A percentile compares a stretch with the other conserved stretches of the same genome.
Conservation (phyloP, 2,888 invertebrate genomes). For the Beris chalybata region DNA sequence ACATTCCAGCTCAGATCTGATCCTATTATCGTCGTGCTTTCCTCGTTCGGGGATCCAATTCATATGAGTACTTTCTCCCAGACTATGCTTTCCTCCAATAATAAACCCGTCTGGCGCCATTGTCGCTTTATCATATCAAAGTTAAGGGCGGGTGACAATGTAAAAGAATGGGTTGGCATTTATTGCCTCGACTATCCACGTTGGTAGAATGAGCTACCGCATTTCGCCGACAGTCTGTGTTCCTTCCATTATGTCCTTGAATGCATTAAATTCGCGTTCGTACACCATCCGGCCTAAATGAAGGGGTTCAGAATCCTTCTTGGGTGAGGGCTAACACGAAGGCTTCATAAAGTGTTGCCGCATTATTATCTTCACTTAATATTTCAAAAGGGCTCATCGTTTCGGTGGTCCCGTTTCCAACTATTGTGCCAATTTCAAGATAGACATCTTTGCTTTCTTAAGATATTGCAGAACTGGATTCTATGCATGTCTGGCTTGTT, state of each 20-base stretch:
- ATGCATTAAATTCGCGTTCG: constrained; percentile 19
- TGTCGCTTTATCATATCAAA: constrained; percentile 31
- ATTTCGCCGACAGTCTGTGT: not conserved
- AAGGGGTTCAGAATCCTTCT: no score
- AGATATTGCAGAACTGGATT: no score
- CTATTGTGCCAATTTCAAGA: no score
- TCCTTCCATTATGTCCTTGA: constrained; percentile 1
- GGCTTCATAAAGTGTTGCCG: constrained; percentile 51
- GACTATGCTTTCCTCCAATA: not conserved
- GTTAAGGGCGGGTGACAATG: constrained; percentile 23
- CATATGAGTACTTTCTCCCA: constrained; percentile 2
- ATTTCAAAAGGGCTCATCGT: constrained; percentile 16
- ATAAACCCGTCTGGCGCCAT: constrained; percentile 32
- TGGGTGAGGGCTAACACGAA: not conserved
- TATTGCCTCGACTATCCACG: constrained; percentile 17
- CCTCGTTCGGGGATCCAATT: constrained; percentile 20
- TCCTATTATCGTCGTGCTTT: constrained; percentile 26
- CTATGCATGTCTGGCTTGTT: no score
- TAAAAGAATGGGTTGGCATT: constrained; percentile 24
- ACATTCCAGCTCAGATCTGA: constrained; percentile 26
- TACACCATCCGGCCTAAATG: not conserved
- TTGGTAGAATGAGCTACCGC: no score
- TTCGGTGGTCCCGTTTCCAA: no score
- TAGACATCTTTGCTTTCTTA: no score
- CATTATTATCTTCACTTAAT: constrained; percentile 55